Evolutionary conservation across 2,888 invertebrate genomes (phyloP).

Genomic region (Elmis aenea): DNA sequence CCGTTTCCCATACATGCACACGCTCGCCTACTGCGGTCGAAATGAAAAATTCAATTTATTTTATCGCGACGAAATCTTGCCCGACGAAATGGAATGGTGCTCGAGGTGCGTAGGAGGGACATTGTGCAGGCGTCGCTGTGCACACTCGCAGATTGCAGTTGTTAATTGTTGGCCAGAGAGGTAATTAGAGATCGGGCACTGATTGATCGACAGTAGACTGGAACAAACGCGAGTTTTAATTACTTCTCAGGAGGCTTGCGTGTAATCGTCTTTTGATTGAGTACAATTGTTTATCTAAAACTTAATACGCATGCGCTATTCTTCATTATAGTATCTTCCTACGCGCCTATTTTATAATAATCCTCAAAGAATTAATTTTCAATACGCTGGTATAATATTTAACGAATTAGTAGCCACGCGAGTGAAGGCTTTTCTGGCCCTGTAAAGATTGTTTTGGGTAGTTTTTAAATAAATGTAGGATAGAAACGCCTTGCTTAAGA

Average conservation of each 20-base stretch:
- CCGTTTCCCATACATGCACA: slow-evolving; percentile 24
- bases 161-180: slow-evolving; percentile 21
- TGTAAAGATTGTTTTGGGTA: no score
- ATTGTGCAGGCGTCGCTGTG: slow-evolving; percentile 11
- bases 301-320: slow-evolving; percentile 11
- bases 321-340: no score
- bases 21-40: slow-evolving; percentile 23
- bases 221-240: slow-evolving; percentile 19
- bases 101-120: slow-evolving; percentile 19
- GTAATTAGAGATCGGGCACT: slow-evolving; percentile 20
- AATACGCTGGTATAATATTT: no score
- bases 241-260: slow-evolving; percentile 18
- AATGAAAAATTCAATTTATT: slow-evolving; percentile 38
- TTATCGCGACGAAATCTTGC: slow-evolving; percentile 35
- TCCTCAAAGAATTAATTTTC: no score
- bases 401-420: no score
- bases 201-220: slow-evolving; percentile 14
- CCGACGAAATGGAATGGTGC: slow-evolving; percentile 27
- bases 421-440: no score
- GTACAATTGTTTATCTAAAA: slow-evolving; percentile 16
- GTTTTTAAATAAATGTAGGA: no score
- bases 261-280: slow-evolving; percentile 21
- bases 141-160: slow-evolving; percentile 15
- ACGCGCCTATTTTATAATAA: no score
- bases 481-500: no score